Conservation (phyloP, 1,140 invertebrate species). For the Callitettix versicolor region DNA sequence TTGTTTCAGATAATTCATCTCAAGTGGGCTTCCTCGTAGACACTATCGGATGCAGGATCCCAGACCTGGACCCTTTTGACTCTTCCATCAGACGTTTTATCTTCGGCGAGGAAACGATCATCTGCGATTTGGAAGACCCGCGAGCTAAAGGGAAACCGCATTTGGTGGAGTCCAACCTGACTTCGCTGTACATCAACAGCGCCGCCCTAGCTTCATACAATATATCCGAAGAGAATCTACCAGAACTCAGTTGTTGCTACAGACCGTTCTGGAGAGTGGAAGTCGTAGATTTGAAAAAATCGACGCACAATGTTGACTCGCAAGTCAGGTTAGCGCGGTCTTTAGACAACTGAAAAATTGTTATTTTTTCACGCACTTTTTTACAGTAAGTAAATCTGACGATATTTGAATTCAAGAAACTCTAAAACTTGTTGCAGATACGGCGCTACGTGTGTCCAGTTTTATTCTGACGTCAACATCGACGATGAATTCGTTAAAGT, state of each 20-base stretch:
- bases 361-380: too few species aligned
- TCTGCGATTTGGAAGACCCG: slow-evolving; percentile 4
- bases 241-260: slow-evolving; percentile 25
- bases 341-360: too few species aligned
- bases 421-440: slow-evolving; percentile 24
- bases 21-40: slow-evolving; percentile 5
- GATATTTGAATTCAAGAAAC: too few species aligned
- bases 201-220: slow-evolving; percentile 15
- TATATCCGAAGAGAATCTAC: slow-evolving; percentile 8
- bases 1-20: background rate
- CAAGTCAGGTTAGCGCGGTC: slow-evolving; percentile 1
- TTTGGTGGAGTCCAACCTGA: slow-evolving; percentile 23
- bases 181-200: slow-evolving; percentile 20
- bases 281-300: background rate
- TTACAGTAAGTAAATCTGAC: too few species aligned
- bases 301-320: slow-evolving; percentile 2
- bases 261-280: slow-evolving; percentile 42
- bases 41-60: slow-evolving; percentile 58
- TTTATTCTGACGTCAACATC: slow-evolving; percentile 13
- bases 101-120: slow-evolving; percentile 3
- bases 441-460: slow-evolving; percentile 18
- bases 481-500: slow-evolving; percentile 25
- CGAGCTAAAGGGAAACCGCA: background rate
- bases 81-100: slow-evolving; percentile 21
- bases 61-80: slow-evolving; percentile 61